A percentile compares a stretch with the other conserved stretches of the same genome.
These are phyloP conservation scores for Lepidonotus clava DNA, from an alignment of 2,888 invertebrate species.

Conservation along the genomic window DNA sequence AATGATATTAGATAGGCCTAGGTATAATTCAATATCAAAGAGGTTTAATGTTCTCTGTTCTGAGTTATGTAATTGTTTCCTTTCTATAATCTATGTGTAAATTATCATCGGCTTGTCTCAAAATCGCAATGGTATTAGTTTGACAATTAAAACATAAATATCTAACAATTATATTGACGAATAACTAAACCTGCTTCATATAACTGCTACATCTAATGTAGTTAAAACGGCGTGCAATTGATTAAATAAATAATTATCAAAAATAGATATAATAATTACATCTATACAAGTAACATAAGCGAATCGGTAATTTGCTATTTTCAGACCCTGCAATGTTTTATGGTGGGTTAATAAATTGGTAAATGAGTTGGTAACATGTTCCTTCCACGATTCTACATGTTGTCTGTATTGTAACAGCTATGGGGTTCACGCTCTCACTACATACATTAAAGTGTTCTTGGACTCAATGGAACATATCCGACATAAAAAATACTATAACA, in stretches of 20 bases:
- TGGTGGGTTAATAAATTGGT: neutral
- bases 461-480: neutral
- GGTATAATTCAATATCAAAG: no score
- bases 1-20: no score
- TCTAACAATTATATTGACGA: no score
- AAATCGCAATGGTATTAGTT: no score
- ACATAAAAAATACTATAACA: neutral
- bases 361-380: neutral
- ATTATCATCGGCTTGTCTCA: no score
- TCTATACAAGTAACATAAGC: neutral
- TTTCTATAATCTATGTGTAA: neutral
- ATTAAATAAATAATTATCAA: neutral
- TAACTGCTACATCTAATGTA: neutral
- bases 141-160: no score
- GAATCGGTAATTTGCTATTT: neutral
- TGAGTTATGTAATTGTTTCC: neutral
- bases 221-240: neutral
- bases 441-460: no score
- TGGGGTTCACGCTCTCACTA: no score
- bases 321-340: constrained; percentile 35
- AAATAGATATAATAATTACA: neutral
- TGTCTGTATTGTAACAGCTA: neutral
- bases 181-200: neutral
- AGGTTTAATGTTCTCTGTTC: no score
- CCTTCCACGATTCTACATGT: neutral